phyloP scores from a whole-genome alignment of 2,797 vertebrate species.

The Loriculus beryllinus region DNA sequence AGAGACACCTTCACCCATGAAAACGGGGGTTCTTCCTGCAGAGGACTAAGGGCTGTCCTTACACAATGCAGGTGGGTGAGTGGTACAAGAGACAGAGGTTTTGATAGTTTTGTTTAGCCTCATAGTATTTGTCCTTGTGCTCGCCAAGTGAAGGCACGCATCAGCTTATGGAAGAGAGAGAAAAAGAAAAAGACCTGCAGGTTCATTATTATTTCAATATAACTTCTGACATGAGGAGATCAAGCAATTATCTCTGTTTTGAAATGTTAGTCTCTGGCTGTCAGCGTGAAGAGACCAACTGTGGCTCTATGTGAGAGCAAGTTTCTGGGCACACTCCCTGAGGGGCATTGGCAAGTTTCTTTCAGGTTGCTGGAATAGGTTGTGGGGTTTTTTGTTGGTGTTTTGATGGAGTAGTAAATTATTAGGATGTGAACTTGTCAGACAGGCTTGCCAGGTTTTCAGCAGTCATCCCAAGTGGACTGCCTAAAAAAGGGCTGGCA shows the following conservation, averaged over 20 bases:
- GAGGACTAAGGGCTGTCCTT: background rate
- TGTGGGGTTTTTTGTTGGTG: background rate
- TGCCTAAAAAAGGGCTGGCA: constrained; percentile 73
- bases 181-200: background rate
- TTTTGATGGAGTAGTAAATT: constrained; percentile 57
- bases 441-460: constrained; percentile 68
- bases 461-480: constrained; percentile 69
- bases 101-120: background rate
- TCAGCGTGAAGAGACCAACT: constrained; percentile 14
- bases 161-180: background rate
- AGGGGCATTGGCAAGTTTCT: constrained; percentile 56
- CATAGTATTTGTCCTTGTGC: background rate
- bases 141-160: background rate
- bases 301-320: constrained; percentile 9
- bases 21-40: background rate
- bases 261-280: constrained; percentile 46
- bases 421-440: constrained; percentile 57
- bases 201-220: constrained; percentile 68
- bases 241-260: constrained; percentile 51
- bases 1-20: background rate
- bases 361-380: constrained; percentile 54
- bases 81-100: accelerated
- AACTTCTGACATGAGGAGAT: constrained; percentile 68
- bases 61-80: too few species aligned
- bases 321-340: constrained; percentile 26